Percentiles rank a stretch among this genome's conserved stretches.
These are phyloP conservation scores for Gephyroberyx darwinii DNA, from an alignment of 2,797 vertebrate genomes.

Conservation along the genomic window DNA sequence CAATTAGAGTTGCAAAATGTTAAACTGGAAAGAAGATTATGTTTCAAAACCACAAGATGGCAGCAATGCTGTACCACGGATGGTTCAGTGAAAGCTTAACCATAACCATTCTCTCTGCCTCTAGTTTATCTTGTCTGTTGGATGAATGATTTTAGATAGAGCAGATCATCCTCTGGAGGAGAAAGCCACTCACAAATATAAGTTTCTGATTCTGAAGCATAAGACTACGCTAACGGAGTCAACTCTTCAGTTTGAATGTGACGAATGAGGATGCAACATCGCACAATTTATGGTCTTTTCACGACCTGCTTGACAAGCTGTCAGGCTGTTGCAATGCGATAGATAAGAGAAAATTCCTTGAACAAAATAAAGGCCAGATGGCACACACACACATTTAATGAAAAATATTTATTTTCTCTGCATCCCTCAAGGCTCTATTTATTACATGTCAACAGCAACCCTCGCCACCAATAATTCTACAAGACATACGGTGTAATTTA, in stretches of 20 bases:
- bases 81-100: background rate
- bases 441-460: constrained; percentile 8
- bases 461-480: constrained; percentile 15
- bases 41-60: constrained; percentile 43
- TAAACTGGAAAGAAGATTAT: background rate
- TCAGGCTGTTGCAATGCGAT: background rate
- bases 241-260: background rate
- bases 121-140: background rate
- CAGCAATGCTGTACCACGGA: constrained; percentile 24
- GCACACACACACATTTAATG: background rate
- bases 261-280: background rate
- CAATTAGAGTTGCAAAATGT: background rate
- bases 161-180: background rate
- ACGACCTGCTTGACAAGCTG: constrained; percentile 3
- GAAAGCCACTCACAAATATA: no score
- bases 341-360: background rate
- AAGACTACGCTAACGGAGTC: background rate
- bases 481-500: background rate
- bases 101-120: background rate
- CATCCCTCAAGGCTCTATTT: background rate
- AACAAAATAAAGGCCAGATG: background rate
- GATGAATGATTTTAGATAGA: background rate
- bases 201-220: background rate
- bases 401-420: constrained; percentile 5
- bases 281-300: background rate